Evolutionary conservation across 2,888 invertebrate genomes (phyloP), one percentile per base, ranked within the genome.

Genomic region (Masnerella sp.): DNA sequence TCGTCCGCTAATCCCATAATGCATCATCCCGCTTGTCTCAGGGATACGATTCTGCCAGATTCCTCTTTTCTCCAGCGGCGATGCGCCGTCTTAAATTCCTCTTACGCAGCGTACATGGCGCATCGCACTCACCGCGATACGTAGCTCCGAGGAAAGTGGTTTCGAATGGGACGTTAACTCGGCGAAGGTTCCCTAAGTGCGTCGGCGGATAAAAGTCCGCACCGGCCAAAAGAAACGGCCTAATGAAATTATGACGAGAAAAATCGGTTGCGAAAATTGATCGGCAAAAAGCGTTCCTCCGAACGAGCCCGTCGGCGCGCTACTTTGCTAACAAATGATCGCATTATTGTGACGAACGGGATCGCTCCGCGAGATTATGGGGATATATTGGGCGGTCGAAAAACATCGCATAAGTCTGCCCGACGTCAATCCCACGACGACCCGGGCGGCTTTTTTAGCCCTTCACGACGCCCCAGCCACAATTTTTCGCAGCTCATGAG

Each of bases 91-190:
- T 68, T 59, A 69, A 61, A 62, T 61, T 54, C 61, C 61, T 69
- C 45, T 61, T 61, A 59, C 68, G 45, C 43, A 43, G 28, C 36
- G 36, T 67, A 58, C 67, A 58, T 18, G 58, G 68, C 36, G 68
- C 59, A 68, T 68, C 52, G 61, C 69, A 69, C 69, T 62, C 62
- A 25, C 14, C 51, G 43, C 32, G 61, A 70, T 70, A 61, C 69
- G 61, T 56, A 40, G 40, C 69, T 69, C 15, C 42, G 34, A 61
- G 61, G 54, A 69, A 69, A 69, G 69, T 69, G 69, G 61, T 61
- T 69, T 69, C 54, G 58, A 69, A 69, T 61, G 69, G 69, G 61
- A 69, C 69, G 69, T 69, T 69, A 69, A 69, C 69, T 69, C 38
- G 61, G 54, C 52, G 54, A 69, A 69, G 61, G 61, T 69, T 69